Evolutionary conservation across 1,140 invertebrate species (phyloP), one percentile per base, ranked within the genome.

Genomic region (Amyelois transitella): DNA sequence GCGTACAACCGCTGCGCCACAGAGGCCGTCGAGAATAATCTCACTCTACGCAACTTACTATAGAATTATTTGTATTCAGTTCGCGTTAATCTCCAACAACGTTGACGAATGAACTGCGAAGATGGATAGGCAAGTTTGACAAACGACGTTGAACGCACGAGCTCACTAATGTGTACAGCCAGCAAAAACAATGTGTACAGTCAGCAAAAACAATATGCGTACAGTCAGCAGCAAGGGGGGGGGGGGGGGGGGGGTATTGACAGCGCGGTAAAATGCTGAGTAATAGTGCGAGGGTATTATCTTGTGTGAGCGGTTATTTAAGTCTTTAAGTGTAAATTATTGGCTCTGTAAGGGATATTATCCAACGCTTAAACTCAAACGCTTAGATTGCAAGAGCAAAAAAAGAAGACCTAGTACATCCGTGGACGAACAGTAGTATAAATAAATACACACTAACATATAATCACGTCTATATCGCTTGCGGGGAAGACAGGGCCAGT

Each of bases 61-160:
- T 38, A n/a, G 32, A 38, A 38, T 38, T 38, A 38, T 38, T 48
- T 48, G 18, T n/a, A 48, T 21, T 48, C 45, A 48, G 45, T 17
- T 12, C 20, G 10, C 32, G 32, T 14, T 8, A 38, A 38, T 38
- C 18, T n/a, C 45, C 18, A 21, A 7, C 17, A 48, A n/a, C 18
- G 45, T 48, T 48, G 45, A 48, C 45, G 45, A 48, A 48, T 48
- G 45, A 21, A 20, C 18, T 38, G 8, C 4, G 19, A 48, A 48
- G 45, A 48, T 48, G 45, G 45, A 48, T 48, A 4, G 45, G 45
- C 21, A n/a, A 48, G 18, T 38, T 48, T 48, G 45, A 48, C 45
- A 48, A 48, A 48, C 20, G 45, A 48, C 19, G 18, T 48, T 19
- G 19, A 8, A 48, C 45, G 45, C 45, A 48, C 45, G 20, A 21